A percentile compares a stretch with the other conserved stretches of the same genome.
phyloP scores from a whole-genome alignment of 2,797 vertebrate species.

The Dicrostonyx torquatus region DNA sequence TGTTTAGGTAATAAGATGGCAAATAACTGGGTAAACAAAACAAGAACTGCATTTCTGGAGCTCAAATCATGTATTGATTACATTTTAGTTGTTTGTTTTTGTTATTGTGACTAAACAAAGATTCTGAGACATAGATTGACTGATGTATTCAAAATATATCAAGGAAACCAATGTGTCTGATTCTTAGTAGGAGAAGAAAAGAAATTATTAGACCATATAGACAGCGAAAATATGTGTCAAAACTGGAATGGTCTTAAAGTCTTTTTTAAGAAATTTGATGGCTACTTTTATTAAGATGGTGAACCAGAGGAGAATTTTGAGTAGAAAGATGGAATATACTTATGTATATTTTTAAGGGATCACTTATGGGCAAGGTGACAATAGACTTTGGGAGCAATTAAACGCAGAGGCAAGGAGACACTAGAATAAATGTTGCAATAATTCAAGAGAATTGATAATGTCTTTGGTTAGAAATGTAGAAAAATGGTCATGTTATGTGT shows the following conservation, averaged over 20 bases:
- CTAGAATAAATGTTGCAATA: not conserved
- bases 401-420: not conserved
- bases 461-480: not conserved
- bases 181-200: too few species aligned
- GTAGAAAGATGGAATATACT: not conserved
- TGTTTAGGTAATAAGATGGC: not conserved
- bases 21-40: not conserved
- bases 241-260: not conserved
- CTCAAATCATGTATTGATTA: not conserved
- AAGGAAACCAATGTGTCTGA: not conserved
- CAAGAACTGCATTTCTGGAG: not conserved
- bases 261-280: not conserved
- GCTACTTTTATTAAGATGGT: constrained; percentile 19
- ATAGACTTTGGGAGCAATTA: not conserved
- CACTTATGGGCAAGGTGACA: not conserved
- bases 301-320: not conserved
- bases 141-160: not conserved
- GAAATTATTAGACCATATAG: not conserved
- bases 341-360: not conserved
- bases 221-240: not conserved
- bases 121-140: not conserved
- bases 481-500: not conserved
- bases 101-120: not conserved
- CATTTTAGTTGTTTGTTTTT: not conserved
- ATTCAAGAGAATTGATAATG: not conserved